phyloP scores from a whole-genome alignment of 2,113 vertebrate genomes.

The Odontophorus gujanensis region DNA sequence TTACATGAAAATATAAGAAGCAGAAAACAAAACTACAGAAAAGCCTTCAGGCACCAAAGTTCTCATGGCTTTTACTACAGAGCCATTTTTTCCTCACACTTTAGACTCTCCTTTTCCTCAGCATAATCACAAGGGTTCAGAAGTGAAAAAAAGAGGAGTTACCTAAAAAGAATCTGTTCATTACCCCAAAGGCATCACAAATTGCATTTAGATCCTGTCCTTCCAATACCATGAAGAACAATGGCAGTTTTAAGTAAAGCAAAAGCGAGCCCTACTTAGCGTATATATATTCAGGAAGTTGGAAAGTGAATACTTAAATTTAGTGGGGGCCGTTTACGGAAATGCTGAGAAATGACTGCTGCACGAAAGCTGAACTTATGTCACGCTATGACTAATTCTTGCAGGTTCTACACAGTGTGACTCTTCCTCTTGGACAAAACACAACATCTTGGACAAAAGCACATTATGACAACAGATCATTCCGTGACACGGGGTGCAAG shows the following conservation, averaged over 20 bases:
- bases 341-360: background rate
- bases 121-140: background rate
- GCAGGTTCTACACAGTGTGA: background rate
- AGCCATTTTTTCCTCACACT: background rate
- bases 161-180: conserved; percentile 4
- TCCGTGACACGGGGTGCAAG: accelerated
- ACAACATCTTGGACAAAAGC: background rate
- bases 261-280: background rate
- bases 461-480: background rate
- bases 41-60: background rate
- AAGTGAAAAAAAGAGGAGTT: conserved; percentile 33
- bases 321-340: background rate
- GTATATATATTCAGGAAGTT: background rate
- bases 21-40: background rate
- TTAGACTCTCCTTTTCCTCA: background rate
- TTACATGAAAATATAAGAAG: background rate
- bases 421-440: background rate
- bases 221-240: background rate
- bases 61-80: background rate
- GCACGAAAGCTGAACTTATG: background rate
- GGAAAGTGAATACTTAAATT: background rate
- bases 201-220: background rate
- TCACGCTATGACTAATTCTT: background rate
- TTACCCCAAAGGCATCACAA: background rate
- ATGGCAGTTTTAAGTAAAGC: background rate